Evolutionary conservation across 1,140 invertebrate species (phyloP), one percentile per base, ranked within the genome.

Genomic region (Psix sp.): DNA sequence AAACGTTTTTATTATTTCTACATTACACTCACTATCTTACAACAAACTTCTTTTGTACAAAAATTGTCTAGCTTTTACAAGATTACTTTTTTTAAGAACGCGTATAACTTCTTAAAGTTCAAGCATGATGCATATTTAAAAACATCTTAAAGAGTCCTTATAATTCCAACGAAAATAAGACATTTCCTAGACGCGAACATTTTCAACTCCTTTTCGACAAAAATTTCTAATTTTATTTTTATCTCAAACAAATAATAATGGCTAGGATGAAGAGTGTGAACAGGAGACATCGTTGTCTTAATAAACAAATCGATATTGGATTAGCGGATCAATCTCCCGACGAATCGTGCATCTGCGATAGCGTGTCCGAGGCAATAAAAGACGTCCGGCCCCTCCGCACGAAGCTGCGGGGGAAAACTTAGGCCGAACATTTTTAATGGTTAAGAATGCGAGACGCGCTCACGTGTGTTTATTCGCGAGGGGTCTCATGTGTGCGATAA

Each of bases 281-380:
- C n/a, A n/a, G 18, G 29, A 40, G n/a, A n/a, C n/a, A 17, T 43
- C 33, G 43, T 35, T 43, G 42, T 42, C 42, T 49, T 67, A 67
- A 56, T 46, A 24, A 59, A 54, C 36, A 51, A 68, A 68, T 68
- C 65, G 31, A 59, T 59, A 68, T 57, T 40, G 39, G 42, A 51
- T 59, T 57, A 20, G 52, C 36, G 42, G 52, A 67, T 60, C 48
- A 54, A 46, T 54, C 48, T 56, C 35, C 6, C 3, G 40, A 52
- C 39, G 42, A 60, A 40, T 60, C 56, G 42, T 60, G 54, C 33
- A 70, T 70, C 66, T 54, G 48, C 42, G 48, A 60, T 60, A 48
- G 66, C 66, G 66, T 70, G 66, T 17, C 49, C 38, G 46, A 26
- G 38, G 66, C 54, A 70, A 70, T 70, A 70, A 70, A 70, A 70